These are phyloP conservation scores for Zaprionus lachaisei DNA, from an alignment of 1,140 invertebrate species.

Conservation along the genomic window DNA sequence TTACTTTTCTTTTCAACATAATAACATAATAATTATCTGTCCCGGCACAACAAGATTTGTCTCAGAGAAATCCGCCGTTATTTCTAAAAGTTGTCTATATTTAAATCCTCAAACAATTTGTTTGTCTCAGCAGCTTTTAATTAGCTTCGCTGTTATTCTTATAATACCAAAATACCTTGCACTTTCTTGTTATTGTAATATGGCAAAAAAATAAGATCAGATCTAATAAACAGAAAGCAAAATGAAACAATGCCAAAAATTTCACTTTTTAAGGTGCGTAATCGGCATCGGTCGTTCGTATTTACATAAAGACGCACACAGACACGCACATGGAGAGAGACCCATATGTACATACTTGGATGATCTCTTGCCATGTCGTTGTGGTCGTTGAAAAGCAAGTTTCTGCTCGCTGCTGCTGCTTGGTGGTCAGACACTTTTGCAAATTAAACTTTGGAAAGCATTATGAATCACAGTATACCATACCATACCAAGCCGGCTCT, in stretches of 20 bases:
- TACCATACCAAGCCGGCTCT: neutral
- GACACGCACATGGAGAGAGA: constrained; percentile 4
- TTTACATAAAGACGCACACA: constrained; percentile 41
- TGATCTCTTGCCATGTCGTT: constrained; percentile 34
- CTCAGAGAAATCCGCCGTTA: neutral
- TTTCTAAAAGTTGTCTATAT: neutral
- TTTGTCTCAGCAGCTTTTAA: neutral
- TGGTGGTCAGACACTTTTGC: constrained; percentile 20
- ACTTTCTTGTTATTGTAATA: constrained; percentile 4
- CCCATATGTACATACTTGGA: constrained; percentile 26
- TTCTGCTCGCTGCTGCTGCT: constrained; percentile 15
- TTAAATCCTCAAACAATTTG: neutral
- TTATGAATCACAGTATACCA: constrained; percentile 7
- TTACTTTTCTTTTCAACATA: neutral
- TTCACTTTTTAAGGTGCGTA: constrained; percentile 83
- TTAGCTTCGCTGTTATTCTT: constrained; percentile 9
- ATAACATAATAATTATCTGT: neutral
- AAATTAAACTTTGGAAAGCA: constrained; percentile 33
- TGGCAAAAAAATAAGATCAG: constrained; percentile 28
- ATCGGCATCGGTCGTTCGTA: constrained; percentile 59
- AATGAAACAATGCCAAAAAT: constrained; percentile 70
- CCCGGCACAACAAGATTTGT: neutral
- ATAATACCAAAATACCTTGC: neutral
- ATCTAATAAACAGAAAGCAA: constrained; percentile 49
- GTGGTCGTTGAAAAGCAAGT: constrained; percentile 42